Evolutionary conservation across 1,140 invertebrate genomes (phyloP), one percentile per base, ranked within the genome.

Genomic region (Heliconius melpomene): DNA sequence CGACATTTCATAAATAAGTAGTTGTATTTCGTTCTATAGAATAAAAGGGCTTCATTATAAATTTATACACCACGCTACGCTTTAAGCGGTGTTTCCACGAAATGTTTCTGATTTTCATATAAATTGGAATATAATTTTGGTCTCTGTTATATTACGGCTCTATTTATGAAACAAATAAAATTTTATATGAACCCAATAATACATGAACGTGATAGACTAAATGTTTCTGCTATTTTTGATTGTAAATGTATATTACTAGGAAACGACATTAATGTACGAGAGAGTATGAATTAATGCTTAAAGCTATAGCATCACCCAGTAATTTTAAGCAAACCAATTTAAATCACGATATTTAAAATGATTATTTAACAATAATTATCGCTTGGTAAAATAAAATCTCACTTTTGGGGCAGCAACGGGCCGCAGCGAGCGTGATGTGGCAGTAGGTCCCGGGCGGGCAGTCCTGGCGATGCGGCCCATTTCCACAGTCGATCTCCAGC

Each of bases 371-470:
- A 16, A 66, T 66, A 66, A 29, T 13, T 66, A 29, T 26, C 26
- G 3, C 2, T 13, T 66, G n/a, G 23, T 66, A 18, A 66, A 66
- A 66, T 66, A 29, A 66, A 66, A 29, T 66, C 90, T 94, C 93
- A 97, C 97, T 96, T 96, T 98, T 98, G 83, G 95, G 96, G 87
- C 98, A 98, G 90, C 98, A 98, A 83, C 97, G 96, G 72, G 97
- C 97, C 86, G 98, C 97, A 83, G 96, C 95, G 23, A 96, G 94
- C 0, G 97, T 98, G 86, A 97, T 97, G 93, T 98, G 98, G 91
- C 98, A 98, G 89, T 98, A 98, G 87, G 96, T 97, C 81, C 96
- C 97, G 57, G 96, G 95, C 8, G 98, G 98, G 90, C 98, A 98
- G 86, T 97, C 97, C 91, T 96, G 96, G 29, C 97, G 95, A 84